Percentiles rank a stretch among this genome's conserved stretches.
Evolutionary conservation across 1,140 invertebrate genomes (phyloP).

Genomic region (Drosophila erecta): DNA sequence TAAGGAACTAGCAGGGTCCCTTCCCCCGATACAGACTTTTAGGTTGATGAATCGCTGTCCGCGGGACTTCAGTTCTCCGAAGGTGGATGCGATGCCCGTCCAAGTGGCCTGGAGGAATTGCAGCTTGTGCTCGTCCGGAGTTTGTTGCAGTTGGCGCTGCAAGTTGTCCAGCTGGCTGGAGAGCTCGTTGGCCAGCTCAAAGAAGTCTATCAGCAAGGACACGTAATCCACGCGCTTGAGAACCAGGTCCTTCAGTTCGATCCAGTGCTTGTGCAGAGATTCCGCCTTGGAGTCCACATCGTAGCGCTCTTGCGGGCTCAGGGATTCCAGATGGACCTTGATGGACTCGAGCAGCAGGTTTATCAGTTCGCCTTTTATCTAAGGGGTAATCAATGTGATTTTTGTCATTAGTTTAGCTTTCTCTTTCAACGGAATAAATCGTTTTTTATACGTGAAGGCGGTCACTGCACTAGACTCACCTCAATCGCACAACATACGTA

Average conservation of each 20-base stretch:
- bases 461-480: neutral
- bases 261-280: constrained; percentile 88
- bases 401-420: neutral
- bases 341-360: constrained; percentile 88
- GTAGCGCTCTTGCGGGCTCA: constrained; percentile 88
- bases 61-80: constrained; percentile 86
- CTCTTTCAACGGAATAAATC: neutral
- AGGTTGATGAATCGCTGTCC: constrained; percentile 89
- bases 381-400: constrained; percentile 27
- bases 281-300: constrained; percentile 89
- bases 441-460: too few species aligned
- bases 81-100: constrained; percentile 87
- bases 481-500: neutral
- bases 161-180: constrained; percentile 89
- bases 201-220: constrained; percentile 90
- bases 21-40: constrained; percentile 71
- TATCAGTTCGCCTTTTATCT: constrained; percentile 89
- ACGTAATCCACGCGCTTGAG: constrained; percentile 88
- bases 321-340: constrained; percentile 88
- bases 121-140: constrained; percentile 86
- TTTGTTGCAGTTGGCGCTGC: constrained; percentile 86
- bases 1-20: constrained; percentile 5
- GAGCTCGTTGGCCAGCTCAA: constrained; percentile 89
- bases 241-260: constrained; percentile 87
- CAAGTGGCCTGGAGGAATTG: constrained; percentile 87